phyloP scores from a whole-genome alignment of 1,140 invertebrate genomes.

The Philotrypesis tridentata region DNA sequence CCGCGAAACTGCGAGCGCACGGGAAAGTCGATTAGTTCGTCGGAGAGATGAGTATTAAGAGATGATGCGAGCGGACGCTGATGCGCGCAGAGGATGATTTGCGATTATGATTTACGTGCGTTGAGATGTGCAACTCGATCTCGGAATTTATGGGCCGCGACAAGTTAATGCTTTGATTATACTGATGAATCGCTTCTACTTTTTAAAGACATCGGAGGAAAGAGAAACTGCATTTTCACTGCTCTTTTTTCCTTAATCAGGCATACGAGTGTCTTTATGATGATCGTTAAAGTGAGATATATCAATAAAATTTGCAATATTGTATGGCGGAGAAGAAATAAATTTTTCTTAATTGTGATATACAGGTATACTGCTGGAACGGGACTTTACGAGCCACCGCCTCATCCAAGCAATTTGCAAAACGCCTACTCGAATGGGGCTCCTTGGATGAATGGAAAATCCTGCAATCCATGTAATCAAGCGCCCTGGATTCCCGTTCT shows the following conservation, averaged over 20 bases:
- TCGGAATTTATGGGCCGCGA: background rate
- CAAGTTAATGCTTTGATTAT: background rate
- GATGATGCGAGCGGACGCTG: background rate
- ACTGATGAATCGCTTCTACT: background rate
- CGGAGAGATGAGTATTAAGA: background rate
- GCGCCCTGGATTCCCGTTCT: conserved; percentile 85
- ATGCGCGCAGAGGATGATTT: conserved; percentile 16
- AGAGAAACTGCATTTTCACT: background rate
- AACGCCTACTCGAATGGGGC: conserved; percentile 40
- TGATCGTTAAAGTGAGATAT: too few relatives aligned
- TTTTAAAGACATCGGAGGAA: background rate
- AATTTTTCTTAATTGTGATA: background rate
- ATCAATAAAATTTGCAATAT: background rate
- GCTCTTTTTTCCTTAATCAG: background rate
- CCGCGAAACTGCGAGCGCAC: background rate
- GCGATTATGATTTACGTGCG: background rate
- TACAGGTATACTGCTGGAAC: conserved; percentile 18
- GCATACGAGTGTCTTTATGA: background rate
- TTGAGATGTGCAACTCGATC: background rate
- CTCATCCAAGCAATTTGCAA: conserved; percentile 31
- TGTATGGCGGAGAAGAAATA: background rate
- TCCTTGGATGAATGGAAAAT: conserved; percentile 61
- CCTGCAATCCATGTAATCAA: conserved; percentile 84
- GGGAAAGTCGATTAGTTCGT: conserved; percentile 25
- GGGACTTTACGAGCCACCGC: conserved; percentile 28